These are phyloP conservation scores for Smittia sp. DNA, from an alignment of 2,888 invertebrate species.

Conservation along the genomic window DNA sequence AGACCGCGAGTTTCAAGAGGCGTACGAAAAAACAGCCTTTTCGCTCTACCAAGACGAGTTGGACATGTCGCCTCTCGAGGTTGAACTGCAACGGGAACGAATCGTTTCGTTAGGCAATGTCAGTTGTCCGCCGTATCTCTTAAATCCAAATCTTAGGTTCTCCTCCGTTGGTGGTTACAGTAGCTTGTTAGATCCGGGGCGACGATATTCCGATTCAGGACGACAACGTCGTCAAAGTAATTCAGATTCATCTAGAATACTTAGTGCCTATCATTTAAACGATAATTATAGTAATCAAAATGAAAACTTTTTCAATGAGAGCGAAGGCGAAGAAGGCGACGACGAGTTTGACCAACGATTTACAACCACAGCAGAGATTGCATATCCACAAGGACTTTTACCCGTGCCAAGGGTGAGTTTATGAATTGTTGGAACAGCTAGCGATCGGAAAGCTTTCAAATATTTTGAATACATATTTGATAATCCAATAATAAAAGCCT, in stretches of 20 bases:
- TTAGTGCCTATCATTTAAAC: conserved; percentile 54
- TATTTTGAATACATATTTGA: too few species aligned
- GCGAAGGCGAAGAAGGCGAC: conserved; percentile 53
- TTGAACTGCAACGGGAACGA: conserved; percentile 53
- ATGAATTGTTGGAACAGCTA: too few species aligned
- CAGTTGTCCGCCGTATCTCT: conserved; percentile 51
- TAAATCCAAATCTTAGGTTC: conserved; percentile 53
- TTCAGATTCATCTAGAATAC: conserved; percentile 57
- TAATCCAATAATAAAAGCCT: too few species aligned
- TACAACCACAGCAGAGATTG: conserved; percentile 47
- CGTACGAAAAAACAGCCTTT: conserved; percentile 65
- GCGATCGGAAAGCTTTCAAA: background rate
- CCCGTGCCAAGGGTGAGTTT: conserved; percentile 51
- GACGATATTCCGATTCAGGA: conserved; percentile 58
- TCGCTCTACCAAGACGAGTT: conserved; percentile 56
- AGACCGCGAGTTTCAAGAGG: conserved; percentile 71
- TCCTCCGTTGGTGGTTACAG: conserved; percentile 67
- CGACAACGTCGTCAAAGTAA: conserved; percentile 57
- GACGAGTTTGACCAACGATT: conserved; percentile 54
- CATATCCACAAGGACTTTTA: conserved; percentile 52
- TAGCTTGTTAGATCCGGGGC: conserved; percentile 66
- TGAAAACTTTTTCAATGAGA: conserved; percentile 54
- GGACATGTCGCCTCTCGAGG: conserved; percentile 53
- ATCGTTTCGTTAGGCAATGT: conserved; percentile 68
- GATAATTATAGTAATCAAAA: conserved; percentile 51